phyloP scores from a whole-genome alignment of 2,113 vertebrate species.

The Sigmodon hispidus region DNA sequence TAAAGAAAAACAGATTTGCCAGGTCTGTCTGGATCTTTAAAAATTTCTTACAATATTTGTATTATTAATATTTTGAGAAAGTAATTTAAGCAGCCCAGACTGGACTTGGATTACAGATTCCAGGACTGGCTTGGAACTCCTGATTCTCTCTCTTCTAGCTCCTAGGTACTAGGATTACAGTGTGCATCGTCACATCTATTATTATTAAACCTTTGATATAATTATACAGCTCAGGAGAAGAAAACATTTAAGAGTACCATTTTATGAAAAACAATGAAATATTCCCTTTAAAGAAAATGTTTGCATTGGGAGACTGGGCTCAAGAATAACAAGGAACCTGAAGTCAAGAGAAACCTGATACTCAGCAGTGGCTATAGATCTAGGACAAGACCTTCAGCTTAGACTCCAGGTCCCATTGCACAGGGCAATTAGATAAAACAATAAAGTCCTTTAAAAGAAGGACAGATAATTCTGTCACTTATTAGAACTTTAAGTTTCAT shows the following conservation, averaged over 20 bases:
- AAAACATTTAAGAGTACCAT: constrained; percentile 15
- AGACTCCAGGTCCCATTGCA: constrained; percentile 5
- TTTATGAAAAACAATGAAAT: not conserved
- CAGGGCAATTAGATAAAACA: not conserved
- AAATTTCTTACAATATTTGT: not conserved
- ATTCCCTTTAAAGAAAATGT: constrained; percentile 11
- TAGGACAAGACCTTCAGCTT: not conserved
- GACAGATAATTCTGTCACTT: not conserved
- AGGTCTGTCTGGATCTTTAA: constrained; percentile 5
- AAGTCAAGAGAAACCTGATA: not conserved
- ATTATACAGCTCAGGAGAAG: constrained; percentile 19
- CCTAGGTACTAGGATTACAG: not conserved
- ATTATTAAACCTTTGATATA: constrained; percentile 1
- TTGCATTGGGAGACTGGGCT: constrained; percentile 1
- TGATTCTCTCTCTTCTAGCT: not conserved
- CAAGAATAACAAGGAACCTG: not conserved
- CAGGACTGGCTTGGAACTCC: not conserved
- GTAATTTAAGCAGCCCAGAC: not conserved
- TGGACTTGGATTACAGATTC: not conserved
- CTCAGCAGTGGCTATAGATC: not conserved
- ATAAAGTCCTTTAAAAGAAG: not conserved
- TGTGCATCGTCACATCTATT: not conserved
- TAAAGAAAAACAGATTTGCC: not conserved
- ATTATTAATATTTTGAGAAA: not conserved
- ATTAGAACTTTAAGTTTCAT: constrained; percentile 13